Evolutionary conservation across 37 sponge, comb jelly and placozoan species (phyloP).

Genomic region (Eunapius fragilis): DNA sequence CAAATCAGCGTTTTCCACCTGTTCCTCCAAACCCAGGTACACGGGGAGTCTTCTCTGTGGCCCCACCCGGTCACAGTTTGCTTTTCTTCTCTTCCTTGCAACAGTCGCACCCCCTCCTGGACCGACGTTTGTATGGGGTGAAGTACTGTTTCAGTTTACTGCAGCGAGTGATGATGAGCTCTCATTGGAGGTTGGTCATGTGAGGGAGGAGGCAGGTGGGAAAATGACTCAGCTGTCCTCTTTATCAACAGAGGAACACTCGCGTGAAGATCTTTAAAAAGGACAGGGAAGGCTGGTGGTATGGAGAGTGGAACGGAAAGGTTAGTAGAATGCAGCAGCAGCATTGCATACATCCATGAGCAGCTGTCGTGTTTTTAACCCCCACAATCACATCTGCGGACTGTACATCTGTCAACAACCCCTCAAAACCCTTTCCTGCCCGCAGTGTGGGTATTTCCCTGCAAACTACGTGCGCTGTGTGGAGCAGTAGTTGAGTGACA

Average conservation of each 20-base stretch:
- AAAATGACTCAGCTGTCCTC: too few relatives aligned
- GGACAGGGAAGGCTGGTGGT: conserved; percentile 80
- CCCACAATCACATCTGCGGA: background rate
- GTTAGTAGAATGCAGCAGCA: conserved; percentile 21
- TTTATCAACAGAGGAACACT: conserved; percentile 47
- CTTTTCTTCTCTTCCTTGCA: background rate
- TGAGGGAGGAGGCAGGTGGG: background rate
- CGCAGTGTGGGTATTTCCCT: conserved; percentile 76
- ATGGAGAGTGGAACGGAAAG: conserved; percentile 76
- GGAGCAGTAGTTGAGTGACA: background rate
- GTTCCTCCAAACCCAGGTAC: too few relatives aligned
- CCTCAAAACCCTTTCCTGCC: background rate
- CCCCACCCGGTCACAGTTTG: too few relatives aligned
- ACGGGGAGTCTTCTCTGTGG: too few relatives aligned
- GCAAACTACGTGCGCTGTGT: conserved; percentile 63
- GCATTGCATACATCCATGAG: background rate
- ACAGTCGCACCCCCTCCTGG: background rate
- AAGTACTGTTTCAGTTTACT: conserved; percentile 57
- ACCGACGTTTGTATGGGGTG: conserved; percentile 8
- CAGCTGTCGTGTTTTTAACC: background rate
- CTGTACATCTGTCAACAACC: background rate
- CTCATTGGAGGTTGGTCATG: conserved; percentile 52
- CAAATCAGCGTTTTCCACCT: too few relatives aligned
- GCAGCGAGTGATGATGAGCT: conserved; percentile 65
- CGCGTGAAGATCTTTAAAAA: conserved; percentile 55